A percentile compares a stretch with the other conserved stretches of the same genome.
phyloP scores from a whole-genome alignment of 2,797 vertebrate species.

The Coreius guichenoti region DNA sequence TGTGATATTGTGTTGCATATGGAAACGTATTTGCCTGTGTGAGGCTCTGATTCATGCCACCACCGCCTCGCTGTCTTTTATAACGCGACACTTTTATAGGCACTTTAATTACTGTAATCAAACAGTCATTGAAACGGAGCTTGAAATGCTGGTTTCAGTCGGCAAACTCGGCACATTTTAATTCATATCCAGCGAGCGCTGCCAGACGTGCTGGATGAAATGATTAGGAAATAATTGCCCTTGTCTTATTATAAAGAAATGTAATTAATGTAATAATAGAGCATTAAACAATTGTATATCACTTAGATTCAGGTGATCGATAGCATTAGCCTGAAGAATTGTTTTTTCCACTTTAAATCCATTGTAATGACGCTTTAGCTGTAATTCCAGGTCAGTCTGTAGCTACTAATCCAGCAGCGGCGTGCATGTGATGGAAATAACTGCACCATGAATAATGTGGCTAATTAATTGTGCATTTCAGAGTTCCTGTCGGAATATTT shows the following conservation, averaged over 20 bases:
- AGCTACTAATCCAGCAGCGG: no score
- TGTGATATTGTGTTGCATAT: background rate
- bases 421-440: background rate
- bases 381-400: background rate
- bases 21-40: background rate
- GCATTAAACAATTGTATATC: background rate
- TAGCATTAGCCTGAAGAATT: background rate
- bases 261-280: background rate
- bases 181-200: background rate
- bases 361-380: background rate
- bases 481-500: background rate
- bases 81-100: background rate
- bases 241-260: background rate
- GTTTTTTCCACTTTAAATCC: background rate
- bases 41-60: background rate
- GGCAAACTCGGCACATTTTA: background rate
- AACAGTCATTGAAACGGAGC: background rate
- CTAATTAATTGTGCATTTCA: background rate
- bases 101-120: conserved; percentile 27
- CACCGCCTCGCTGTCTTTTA: background rate
- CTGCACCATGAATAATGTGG: background rate
- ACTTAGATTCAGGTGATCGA: background rate
- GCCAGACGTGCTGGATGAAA: background rate
- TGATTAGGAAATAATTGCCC: background rate
- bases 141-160: conserved; percentile 9